Evolutionary conservation across 2,113 vertebrate species (phyloP).

Genomic region (Morone chrysops): DNA sequence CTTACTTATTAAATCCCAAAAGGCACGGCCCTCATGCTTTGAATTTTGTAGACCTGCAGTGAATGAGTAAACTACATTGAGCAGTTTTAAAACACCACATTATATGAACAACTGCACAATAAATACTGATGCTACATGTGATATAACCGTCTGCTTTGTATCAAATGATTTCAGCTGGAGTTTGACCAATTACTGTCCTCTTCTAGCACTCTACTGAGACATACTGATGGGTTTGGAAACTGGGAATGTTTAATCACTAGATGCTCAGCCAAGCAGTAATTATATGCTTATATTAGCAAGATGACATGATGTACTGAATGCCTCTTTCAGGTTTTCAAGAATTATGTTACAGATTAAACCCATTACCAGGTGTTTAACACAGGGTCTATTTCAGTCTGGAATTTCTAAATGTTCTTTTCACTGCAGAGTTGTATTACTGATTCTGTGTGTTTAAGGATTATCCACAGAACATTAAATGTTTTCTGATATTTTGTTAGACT

Average conservation of each 20-base stretch:
- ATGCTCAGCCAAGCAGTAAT: constrained; percentile 45
- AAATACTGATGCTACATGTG: background rate
- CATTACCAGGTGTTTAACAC: constrained; percentile 15
- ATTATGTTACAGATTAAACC: constrained; percentile 43
- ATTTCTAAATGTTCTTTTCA: constrained; percentile 41
- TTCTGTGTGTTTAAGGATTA: constrained; percentile 40
- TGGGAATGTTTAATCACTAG: constrained; percentile 39
- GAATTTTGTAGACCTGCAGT: constrained; percentile 1
- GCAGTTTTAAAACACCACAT: background rate
- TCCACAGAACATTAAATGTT: constrained; percentile 2
- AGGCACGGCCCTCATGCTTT: background rate
- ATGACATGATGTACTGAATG: constrained; percentile 47
- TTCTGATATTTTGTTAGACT: constrained; percentile 31
- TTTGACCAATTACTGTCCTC: constrained; percentile 9
- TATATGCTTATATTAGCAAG: constrained; percentile 50
- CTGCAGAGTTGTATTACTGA: constrained; percentile 13
- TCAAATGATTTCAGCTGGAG: constrained; percentile 17
- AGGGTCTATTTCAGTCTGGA: constrained; percentile 27
- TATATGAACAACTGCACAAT: background rate
- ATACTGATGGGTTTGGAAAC: constrained; percentile 45
- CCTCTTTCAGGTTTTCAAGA: constrained; percentile 38
- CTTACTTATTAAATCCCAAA: constrained; percentile 7
- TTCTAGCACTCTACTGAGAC: constrained; percentile 20
- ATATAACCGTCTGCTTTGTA: background rate
- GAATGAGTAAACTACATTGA: background rate